These are phyloP conservation scores for Sebastes matsubarae DNA, from an alignment of 2,797 vertebrate species.

Conservation along the genomic window DNA sequence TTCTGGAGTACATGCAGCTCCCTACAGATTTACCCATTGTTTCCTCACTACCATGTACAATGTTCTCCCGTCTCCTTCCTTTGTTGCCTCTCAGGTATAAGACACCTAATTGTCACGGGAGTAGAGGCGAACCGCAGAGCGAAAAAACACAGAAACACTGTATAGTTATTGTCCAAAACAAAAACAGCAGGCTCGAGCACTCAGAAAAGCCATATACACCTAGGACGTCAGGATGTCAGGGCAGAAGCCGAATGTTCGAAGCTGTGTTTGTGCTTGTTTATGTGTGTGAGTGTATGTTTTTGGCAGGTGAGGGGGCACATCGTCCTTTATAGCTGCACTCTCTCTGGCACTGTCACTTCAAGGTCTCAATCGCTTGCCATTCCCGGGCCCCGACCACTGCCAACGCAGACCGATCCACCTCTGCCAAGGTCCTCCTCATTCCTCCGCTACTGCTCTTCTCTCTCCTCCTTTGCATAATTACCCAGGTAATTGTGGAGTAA, in stretches of 20 bases:
- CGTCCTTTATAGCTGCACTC: conserved; percentile 70
- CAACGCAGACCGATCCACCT: conserved; percentile 60
- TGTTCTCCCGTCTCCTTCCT: neutral
- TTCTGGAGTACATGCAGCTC: conserved; percentile 9
- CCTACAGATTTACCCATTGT: conserved; percentile 14
- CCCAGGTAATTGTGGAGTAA: conserved; percentile 85
- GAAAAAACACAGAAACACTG: conserved; percentile 33
- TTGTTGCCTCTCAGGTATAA: conserved; percentile 41
- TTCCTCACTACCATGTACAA: neutral
- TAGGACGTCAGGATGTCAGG: conserved; percentile 41
- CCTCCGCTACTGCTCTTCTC: conserved; percentile 64
- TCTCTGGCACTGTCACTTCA: conserved; percentile 73
- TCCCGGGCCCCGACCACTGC: conserved; percentile 58
- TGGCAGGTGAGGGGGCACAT: conserved; percentile 70
- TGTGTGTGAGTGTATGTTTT: conserved; percentile 59
- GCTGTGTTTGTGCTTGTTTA: conserved; percentile 57
- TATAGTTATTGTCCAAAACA: conserved; percentile 53
- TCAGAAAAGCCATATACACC: conserved; percentile 29
- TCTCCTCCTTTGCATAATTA: conserved; percentile 79
- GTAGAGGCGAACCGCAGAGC: conserved; percentile 18
- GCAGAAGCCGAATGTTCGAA: conserved; percentile 37
- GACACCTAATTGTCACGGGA: conserved; percentile 61
- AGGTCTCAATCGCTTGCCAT: conserved; percentile 75
- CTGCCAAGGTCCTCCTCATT: conserved; percentile 73
- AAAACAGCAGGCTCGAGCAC: conserved; percentile 43